Evolutionary conservation across 37 sponge, comb jelly and placozoan genomes (phyloP).

Genomic region (Bolinopsis microptera): DNA sequence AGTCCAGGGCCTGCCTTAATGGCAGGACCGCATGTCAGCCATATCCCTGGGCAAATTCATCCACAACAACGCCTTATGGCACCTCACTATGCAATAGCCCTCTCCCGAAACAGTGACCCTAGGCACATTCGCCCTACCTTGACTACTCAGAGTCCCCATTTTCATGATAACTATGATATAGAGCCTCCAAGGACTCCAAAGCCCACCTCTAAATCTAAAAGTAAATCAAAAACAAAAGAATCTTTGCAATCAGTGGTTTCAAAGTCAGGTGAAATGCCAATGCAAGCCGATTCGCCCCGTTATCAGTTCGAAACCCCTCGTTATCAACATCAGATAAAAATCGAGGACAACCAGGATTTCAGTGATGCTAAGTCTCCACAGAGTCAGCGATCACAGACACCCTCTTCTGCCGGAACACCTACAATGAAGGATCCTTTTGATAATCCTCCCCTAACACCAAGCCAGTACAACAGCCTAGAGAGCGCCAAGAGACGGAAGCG

Average conservation of each 20-base stretch:
- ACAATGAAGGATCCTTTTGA: conserved; percentile 51
- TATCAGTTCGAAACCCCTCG: conserved; percentile 62
- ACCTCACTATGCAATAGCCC: conserved; percentile 55
- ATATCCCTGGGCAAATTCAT: conserved; percentile 56
- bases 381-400: conserved; percentile 33
- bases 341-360: conserved; percentile 60
- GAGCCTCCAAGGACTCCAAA: conserved; percentile 66
- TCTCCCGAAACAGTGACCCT: conserved; percentile 52
- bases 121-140: conserved; percentile 48
- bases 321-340: conserved; percentile 59
- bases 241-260: neutral
- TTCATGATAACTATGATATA: conserved; percentile 64
- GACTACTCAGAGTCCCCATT: conserved; percentile 54
- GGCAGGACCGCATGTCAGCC: conserved; percentile 55
- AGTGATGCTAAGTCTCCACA: conserved; percentile 50
- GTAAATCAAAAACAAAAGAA: conserved; percentile 42
- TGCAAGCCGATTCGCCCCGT: conserved; percentile 54
- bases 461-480: neutral
- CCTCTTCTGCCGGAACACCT: conserved; percentile 52
- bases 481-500: conserved; percentile 43
- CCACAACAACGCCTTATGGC: conserved; percentile 49
- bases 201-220: neutral
- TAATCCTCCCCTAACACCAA: conserved; percentile 63
- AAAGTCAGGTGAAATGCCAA: neutral
- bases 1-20: conserved; percentile 44